A percentile compares a stretch with the other conserved stretches of the same genome.
Evolutionary conservation across 2,113 vertebrate species (phyloP).

Genomic region (Archocentrus centrarchus): DNA sequence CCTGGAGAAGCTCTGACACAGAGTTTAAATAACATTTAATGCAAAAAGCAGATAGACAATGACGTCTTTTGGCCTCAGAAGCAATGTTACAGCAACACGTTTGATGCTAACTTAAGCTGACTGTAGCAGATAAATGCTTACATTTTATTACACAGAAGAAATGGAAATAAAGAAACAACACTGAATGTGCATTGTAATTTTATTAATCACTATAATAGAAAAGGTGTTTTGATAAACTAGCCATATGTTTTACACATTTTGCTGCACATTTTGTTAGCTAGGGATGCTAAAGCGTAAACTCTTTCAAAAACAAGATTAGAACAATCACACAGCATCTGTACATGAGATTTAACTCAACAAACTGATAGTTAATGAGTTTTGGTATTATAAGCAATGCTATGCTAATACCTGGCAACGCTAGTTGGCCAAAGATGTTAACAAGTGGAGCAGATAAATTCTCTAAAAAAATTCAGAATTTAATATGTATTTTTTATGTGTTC

Average conservation of each 20-base stretch:
- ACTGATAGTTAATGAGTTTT: not conserved
- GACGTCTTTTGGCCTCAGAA: not conserved
- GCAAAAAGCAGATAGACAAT: not conserved
- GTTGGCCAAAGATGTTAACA: not conserved
- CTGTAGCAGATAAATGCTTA: not conserved
- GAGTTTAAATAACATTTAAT: not conserved
- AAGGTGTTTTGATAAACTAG: not conserved
- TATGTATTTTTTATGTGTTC: not conserved
- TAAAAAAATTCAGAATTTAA: not conserved
- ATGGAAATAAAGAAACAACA: not conserved
- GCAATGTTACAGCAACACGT: not conserved
- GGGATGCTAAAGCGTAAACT: not conserved
- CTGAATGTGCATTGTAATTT: not conserved
- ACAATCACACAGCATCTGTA: not conserved
- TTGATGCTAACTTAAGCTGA: not conserved
- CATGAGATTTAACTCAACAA: not conserved
- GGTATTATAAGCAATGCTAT: not conserved
- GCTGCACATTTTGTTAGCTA: not conserved
- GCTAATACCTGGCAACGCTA: not conserved
- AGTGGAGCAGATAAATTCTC: not conserved
- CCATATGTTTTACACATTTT: not conserved
- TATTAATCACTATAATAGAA: not conserved
- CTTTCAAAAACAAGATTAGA: not conserved
- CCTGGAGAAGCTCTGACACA: not conserved
- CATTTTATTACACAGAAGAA: not conserved